A percentile compares a stretch with the other conserved stretches of the same genome.
Conservation (phyloP, 2,888 invertebrate genomes). For the Meiosimyza decipiens region DNA sequence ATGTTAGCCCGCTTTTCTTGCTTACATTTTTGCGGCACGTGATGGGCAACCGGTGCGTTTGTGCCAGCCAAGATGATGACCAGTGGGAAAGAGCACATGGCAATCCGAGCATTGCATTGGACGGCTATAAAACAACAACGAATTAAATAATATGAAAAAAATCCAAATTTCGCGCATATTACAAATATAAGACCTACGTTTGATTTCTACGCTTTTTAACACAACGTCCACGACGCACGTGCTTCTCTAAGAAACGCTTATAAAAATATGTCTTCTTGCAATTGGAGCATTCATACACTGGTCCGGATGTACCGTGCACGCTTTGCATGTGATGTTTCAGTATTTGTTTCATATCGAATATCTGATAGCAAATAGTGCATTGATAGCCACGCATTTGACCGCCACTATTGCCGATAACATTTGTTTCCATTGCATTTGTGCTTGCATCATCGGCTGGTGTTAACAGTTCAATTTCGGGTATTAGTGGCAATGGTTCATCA, state of each 20-base stretch:
- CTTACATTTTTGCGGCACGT: slow-evolving; percentile 63
- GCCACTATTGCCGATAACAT: slow-evolving; percentile 29
- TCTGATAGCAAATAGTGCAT: slow-evolving; percentile 62
- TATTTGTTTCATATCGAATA: slow-evolving; percentile 64
- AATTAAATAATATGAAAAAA: background rate
- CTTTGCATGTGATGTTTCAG: slow-evolving; percentile 65
- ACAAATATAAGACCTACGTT: slow-evolving; percentile 54
- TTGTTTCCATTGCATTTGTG: slow-evolving; percentile 47
- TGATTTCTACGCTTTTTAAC: slow-evolving; percentile 66
- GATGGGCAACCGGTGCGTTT: slow-evolving; percentile 66
- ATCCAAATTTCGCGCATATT: background rate
- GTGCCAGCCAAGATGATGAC: slow-evolving; percentile 66
- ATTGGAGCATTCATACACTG: slow-evolving; percentile 64
- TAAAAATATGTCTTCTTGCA: slow-evolving; percentile 66
- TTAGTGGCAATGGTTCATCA: slow-evolving; percentile 62
- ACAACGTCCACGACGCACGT: slow-evolving; percentile 64
- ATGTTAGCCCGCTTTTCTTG: background rate
- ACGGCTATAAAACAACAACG: slow-evolving; percentile 51
- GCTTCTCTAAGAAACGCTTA: slow-evolving; percentile 65
- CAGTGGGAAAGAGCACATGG: slow-evolving; percentile 64
- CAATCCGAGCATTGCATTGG: slow-evolving; percentile 66
- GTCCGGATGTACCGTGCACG: slow-evolving; percentile 62
- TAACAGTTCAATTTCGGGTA: slow-evolving; percentile 64
- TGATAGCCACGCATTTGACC: slow-evolving; percentile 57
- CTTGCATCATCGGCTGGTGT: slow-evolving; percentile 57